Percentiles rank a stretch among this genome's conserved stretches.
phyloP scores from a whole-genome alignment of 2,888 invertebrate genomes.

The Macrophya annulata region DNA sequence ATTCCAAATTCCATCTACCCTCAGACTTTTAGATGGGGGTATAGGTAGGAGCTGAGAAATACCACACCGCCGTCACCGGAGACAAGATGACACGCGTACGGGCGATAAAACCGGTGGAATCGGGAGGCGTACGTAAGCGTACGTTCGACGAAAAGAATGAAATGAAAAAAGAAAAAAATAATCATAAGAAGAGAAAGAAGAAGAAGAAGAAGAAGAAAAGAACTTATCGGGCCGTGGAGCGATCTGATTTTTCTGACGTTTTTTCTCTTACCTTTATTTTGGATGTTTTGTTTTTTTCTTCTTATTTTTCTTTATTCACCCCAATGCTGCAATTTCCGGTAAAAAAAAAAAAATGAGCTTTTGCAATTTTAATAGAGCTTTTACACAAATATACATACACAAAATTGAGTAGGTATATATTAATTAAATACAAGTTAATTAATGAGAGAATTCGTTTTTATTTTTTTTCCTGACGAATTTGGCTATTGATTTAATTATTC shows the following conservation, averaged over 20 bases:
- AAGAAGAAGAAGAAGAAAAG: constrained; percentile 33
- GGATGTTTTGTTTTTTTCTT: not conserved
- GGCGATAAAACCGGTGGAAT: constrained; percentile 59
- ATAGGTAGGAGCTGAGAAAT: constrained; percentile 21
- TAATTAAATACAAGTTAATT: too few species aligned
- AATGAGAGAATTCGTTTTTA: not conserved
- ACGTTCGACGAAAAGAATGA: constrained; percentile 60
- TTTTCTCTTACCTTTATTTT: not conserved
- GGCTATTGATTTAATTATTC: not conserved
- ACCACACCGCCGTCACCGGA: constrained; percentile 37
- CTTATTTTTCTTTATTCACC: not conserved
- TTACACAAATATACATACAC: too few species aligned
- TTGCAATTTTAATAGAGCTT: not conserved
- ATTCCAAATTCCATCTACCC: constrained; percentile 41
- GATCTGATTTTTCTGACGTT: constrained; percentile 18
- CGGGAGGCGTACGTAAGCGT: constrained; percentile 58
- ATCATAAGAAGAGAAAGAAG: constrained; percentile 29
- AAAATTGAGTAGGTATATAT: too few species aligned
- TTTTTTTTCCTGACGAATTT: not conserved
- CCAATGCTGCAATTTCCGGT: not conserved
- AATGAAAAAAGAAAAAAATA: constrained; percentile 53
- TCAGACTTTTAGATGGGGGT: not conserved
- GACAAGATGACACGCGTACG: constrained; percentile 51
- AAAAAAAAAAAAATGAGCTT: not conserved
- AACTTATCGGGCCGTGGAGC: constrained; percentile 31